Base-by-base conservation (phyloP, 1,140 invertebrate species). In the Camponotus floridanus region DNA sequence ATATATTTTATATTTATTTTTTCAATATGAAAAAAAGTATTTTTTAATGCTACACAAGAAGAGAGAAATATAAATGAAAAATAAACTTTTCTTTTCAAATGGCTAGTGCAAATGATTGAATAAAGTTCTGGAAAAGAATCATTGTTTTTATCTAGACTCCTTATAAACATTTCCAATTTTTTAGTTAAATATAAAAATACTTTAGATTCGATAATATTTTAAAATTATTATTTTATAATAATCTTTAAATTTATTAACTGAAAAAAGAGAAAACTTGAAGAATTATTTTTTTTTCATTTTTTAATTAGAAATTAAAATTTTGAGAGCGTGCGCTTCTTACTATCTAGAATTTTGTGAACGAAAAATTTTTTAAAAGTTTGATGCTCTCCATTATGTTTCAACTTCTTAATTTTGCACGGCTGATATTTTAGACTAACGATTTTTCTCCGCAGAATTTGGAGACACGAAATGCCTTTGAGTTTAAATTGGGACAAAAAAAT, bases 371-470 rank as follows among this genome's bases (percentile, higher is more conserved):
- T 68, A 55, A 51, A 79, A 79, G 33, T 68, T 68, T 70, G 11
- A 21, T 39, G 13, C 3, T 7, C 3, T 7, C 21, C 39, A 45
- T 18, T 68, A 26, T 3, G 4, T 70, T 79, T 80, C 13, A 55
- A 65, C 59, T 80, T 70, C 55, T 39, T 51, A 67, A 36, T 55
- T 42, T 68, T 79, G 11, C 9, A 21, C 21, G 31, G 33, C 55
- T 80, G 70, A 80, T 70, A 80, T 80, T 80, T 80, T 26, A 70
- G 42, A 68, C 11, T 13, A 51, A 21, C 42, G n/a, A 8, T 70
- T 55, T 13, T 21, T 33, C 64, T 26, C n/a, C 55, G 64, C 21
- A 8, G 39, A 70, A n/a, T n/a, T n/a, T 15, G 13, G 76, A 48
- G 76, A 45, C 62, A 59, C 21, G 18, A 11, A 36, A 78, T 76